Evolutionary conservation across 2,113 vertebrate species (phyloP), one percentile per base, ranked within the genome.

Genomic region (Oceanodroma tethys): DNA sequence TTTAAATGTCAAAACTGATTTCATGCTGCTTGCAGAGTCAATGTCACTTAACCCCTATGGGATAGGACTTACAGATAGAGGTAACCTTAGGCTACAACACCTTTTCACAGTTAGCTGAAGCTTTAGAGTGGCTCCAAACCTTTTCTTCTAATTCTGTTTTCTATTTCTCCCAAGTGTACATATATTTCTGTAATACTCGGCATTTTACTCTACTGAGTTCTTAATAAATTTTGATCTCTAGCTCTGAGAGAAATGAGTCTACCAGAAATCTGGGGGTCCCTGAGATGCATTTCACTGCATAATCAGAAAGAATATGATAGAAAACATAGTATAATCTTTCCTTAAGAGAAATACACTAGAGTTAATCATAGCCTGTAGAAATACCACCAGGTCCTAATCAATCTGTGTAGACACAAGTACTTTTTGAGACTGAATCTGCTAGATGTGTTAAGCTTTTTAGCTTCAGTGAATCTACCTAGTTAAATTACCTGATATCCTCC

Each of bases 171-270:
- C 30, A 59, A 56, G n/a, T 1, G 1, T 55, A 55, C 11, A 13
- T 36, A 2, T 25, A 71, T 66, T 84, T 80, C 66, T 70, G 16
- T 40, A 45, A 45, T 65, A 34, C 8, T 53, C 4, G 74, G 8
- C 4, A 15, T 7, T 62, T 89, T 34, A 8, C 8, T 84, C 25
- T 78, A 29, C 18, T 45, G 26, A 60, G 20, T 42, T 78, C 21
- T 65, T 73, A 60, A 80, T 62, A 75, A 48, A 78, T 88, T 74
- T 87, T 72, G 18, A 52, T 67, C n/a, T 36, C 55, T 86, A 45
- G 11, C 38, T 93, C n/a, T 53, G 55, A 87, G 26, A 82, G 30
- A 88, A 81, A 73, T 81, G 38, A 93, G 22, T 70, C 52, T 87
- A 20, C n/a, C 29, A 80, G 86, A 80, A 93, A 40, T 52, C 42